These are phyloP conservation scores for Glandiceps talaboti DNA, from an alignment of 53 echinoderm and acorn worm species.

Conservation along the genomic window DNA sequence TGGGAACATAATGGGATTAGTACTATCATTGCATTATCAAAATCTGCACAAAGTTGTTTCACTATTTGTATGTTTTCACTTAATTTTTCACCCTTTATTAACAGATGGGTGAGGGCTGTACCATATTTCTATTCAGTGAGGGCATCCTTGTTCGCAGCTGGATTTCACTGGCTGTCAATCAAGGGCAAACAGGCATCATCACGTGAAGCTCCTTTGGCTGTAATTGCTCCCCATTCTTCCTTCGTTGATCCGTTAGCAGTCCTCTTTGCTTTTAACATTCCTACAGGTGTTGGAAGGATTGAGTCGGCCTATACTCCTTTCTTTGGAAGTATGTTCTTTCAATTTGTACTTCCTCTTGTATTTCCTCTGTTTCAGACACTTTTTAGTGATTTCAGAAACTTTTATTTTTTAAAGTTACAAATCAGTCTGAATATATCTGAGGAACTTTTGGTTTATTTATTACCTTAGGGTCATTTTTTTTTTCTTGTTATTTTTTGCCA, in stretches of 20 bases:
- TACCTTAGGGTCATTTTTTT: no score
- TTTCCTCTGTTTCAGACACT: no score
- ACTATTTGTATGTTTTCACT: neutral
- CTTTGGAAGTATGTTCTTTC: constrained; percentile 38
- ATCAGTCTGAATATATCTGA: no score
- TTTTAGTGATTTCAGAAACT: no score
- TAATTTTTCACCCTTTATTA: neutral
- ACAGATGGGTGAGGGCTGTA: neutral
- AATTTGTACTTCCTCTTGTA: no score
- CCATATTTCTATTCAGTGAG: neutral
- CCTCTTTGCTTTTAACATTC: constrained; percentile 15
- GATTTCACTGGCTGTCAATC: constrained; percentile 24
- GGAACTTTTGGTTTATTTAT: no score
- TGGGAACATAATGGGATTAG: no score
- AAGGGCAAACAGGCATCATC: constrained; percentile 24
- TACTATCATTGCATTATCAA: no score
- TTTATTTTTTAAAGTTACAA: no score
- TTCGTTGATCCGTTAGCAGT: constrained; percentile 29
- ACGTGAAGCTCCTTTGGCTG: constrained; percentile 27
- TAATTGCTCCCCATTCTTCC: constrained; percentile 35
- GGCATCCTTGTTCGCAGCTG: constrained; percentile 24
- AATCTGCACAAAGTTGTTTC: no score
- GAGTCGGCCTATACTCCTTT: constrained; percentile 23
- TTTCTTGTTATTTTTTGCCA: no score
- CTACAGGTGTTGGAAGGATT: constrained; percentile 23